Evolutionary conservation across 2,888 invertebrate genomes (phyloP).

Genomic region (Cenopis cana): DNA sequence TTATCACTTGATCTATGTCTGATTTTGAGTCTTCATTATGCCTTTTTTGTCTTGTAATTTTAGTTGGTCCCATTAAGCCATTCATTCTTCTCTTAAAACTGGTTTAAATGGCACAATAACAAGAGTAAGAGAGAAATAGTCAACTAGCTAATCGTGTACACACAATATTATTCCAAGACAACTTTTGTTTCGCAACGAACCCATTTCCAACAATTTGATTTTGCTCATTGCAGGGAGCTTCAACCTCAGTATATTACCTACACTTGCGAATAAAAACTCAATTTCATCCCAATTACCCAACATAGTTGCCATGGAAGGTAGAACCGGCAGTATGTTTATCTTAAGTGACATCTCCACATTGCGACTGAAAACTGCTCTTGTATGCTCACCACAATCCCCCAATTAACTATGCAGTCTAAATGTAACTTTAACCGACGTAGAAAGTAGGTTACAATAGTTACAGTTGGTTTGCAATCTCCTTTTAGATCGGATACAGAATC

Average conservation of each 20-base stretch:
- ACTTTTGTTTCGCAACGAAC: neutral
- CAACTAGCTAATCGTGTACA: neutral
- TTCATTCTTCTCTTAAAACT: too few species aligned
- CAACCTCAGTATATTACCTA: slow-evolving; percentile 19
- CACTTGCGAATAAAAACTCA: slow-evolving; percentile 30
- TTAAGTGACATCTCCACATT: slow-evolving; percentile 39
- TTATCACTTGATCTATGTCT: too few species aligned
- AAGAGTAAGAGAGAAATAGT: too few species aligned
- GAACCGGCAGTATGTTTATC: slow-evolving; percentile 34
- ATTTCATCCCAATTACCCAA: slow-evolving; percentile 26
- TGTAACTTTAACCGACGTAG: slow-evolving; percentile 33
- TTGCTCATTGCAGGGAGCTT: slow-evolving; percentile 30
- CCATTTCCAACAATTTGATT: slow-evolving; percentile 26
- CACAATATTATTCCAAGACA: neutral
- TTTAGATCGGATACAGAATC: slow-evolving; percentile 28
- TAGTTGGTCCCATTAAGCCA: too few species aligned
- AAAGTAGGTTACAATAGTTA: slow-evolving; percentile 37
- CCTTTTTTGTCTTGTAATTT: too few species aligned
- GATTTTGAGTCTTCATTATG: too few species aligned
- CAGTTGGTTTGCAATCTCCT: slow-evolving; percentile 8
- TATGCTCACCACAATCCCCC: slow-evolving; percentile 32
- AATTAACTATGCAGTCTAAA: slow-evolving; percentile 41
- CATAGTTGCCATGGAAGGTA: slow-evolving; percentile 25
- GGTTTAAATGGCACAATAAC: too few species aligned
- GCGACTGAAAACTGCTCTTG: slow-evolving; percentile 37